A percentile compares a stretch with the other conserved stretches of the same genome.
phyloP scores from a whole-genome alignment of 64 coral and sea anemone genomes.

The Catalaphyllia jardinei region DNA sequence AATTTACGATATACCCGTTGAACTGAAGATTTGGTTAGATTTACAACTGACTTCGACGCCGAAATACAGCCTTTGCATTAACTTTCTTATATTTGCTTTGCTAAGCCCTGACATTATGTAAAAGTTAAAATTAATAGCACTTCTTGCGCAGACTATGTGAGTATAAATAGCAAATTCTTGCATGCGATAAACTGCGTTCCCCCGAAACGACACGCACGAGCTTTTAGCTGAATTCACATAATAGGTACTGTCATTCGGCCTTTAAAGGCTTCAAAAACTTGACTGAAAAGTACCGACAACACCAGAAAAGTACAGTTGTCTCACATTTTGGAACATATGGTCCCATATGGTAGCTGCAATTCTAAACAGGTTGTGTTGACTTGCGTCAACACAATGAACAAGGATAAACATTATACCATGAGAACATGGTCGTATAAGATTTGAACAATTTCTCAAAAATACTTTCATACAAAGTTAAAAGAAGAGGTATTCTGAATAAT shows the following conservation, averaged over 20 bases:
- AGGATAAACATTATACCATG: too few species aligned
- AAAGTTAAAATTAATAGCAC: constrained; percentile 28
- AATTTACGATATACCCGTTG: not conserved
- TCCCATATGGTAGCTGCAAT: not conserved
- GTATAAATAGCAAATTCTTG: constrained; percentile 39
- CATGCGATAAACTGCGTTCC: not conserved
- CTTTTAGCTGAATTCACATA: not conserved
- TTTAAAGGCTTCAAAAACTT: not conserved
- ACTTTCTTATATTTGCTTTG: constrained; percentile 32
- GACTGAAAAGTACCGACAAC: not conserved
- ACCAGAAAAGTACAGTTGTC: not conserved
- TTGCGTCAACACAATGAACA: not conserved
- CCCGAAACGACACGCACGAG: constrained; percentile 20
- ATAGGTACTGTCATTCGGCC: not conserved
- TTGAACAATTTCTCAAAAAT: not conserved
- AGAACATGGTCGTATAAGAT: not conserved
- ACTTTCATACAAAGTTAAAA: not conserved
- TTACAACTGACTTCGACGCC: not conserved
- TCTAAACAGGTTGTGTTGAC: not conserved
- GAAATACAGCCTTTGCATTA: not conserved
- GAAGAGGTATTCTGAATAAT: not conserved
- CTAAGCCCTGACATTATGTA: not conserved
- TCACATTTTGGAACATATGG: not conserved
- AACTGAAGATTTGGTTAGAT: not conserved
- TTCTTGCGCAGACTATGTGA: constrained; percentile 2